Evolutionary conservation across 2,888 invertebrate species (phyloP), one percentile per base, ranked within the genome.

Genomic region (Allolobophora icterica): DNA sequence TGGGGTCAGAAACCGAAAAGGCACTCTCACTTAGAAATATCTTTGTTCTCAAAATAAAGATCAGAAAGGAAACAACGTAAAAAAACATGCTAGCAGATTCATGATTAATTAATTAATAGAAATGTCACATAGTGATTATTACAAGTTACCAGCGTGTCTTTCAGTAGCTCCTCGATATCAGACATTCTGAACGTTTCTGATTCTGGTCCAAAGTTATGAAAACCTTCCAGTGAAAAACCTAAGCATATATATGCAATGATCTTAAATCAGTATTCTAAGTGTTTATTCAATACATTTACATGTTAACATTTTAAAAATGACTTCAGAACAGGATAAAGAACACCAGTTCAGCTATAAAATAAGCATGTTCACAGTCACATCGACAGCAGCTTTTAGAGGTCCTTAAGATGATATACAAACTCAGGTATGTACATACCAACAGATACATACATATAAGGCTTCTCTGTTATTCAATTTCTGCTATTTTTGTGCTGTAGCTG

Each of bases 221-320:
- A 96, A 3, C 98, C 98, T 94, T 98, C 97, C 89, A 98, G 96
- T 3, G 98, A 96, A 95, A 97, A 97, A 5, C 98, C 98, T 94
- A 93, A 83, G 13, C 71, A 71, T 30, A 42, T 34, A 21, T 91
- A 45, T 34, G 33, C 17, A 90, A 38, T n/a, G 40, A 84, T n/a
- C 40, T 89, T 5, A 35, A 33, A 24, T 87, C 34, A 38, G 30
- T 38, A 21, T 38, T 35, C 21, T 38, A 87, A 87, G 35, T 89
- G 24, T 34, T 89, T 34, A 34, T 89, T 89, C n/a, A 30, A 87
- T 58, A 30, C 24, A 58, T 58, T 71, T 71, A 71, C n/a, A 71
- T n/a, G 13, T n/a, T 71, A n/a, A 24, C 24, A n/a, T 71, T 71
- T 71, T n/a, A 24, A 6, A n/a, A 30, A 71, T 11, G n/a, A 71